Base-by-base conservation (phyloP, 2,888 invertebrate genomes). In the Digitonthophagus gazella region DNA sequence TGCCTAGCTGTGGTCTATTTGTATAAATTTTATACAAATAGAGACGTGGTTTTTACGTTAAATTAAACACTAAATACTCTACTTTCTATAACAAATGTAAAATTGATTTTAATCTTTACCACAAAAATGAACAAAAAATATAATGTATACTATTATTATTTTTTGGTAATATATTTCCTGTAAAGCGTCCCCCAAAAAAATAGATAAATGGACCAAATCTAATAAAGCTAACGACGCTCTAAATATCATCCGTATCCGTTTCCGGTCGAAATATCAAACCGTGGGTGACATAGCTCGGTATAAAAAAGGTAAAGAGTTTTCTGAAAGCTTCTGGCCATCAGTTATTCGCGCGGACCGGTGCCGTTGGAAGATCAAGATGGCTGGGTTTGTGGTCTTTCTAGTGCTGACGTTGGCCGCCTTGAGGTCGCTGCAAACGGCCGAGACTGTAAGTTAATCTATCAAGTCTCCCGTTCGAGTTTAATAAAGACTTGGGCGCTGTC, bases 391-490 rank as follows among this genome's bases (percentile, higher is more conserved):
- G n/a, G 61, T 16, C 61, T 16, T n/a, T 18, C 20, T 61, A 61
- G 61, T 61, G 18, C 61, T 61, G 19, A n/a, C 20, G 19, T 16
- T n/a, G n/a, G 18, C 18, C 61, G 61, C 18, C 61, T 20, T 61
- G 61, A 61, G 61, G 19, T 5, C 61, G 61, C 19, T 61, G 18
- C 18, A 61, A 61, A 19, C 19, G 61, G 19, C 20, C 61, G 61
- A 61, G 19, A 61, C 20, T 18, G 61, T 61, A 61, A 61, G 61
- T 61, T 61, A 61, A 61, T 61, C 61, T 61, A 19, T 61, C 61
- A 61, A 61, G 61, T 20, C 61, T 5, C n/a, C 20, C 15, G 16
- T 20, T 18, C 61, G 16, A 61, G 19, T 61, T 61, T 61, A 61
- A 61, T 61, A 61, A 61, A 61, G 61, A 61, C 61, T 44, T 44